These are phyloP conservation scores for Gambusia affinis DNA, from an alignment of 2,113 vertebrate species.

Conservation along the genomic window DNA sequence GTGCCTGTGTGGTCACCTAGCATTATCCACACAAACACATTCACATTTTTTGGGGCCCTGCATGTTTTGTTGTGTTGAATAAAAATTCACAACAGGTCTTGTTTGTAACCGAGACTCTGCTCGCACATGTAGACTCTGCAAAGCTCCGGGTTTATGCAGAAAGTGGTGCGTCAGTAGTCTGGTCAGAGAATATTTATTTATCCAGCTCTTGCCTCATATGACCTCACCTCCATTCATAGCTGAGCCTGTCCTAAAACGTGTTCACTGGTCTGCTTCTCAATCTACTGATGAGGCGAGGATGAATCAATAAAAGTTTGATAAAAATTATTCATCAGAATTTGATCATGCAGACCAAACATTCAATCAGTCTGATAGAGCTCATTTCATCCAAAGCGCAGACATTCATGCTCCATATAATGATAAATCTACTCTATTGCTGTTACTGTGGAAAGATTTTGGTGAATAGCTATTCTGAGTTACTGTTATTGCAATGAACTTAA, in stretches of 20 bases:
- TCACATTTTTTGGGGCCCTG: constrained; percentile 1
- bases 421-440: neutral
- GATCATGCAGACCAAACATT: neutral
- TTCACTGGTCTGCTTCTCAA: constrained; percentile 2
- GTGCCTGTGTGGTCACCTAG: constrained; percentile 38
- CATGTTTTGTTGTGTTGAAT: constrained; percentile 41
- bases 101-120: constrained; percentile 33
- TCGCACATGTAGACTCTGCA: constrained; percentile 52
- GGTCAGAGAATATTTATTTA: constrained; percentile 71
- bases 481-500: neutral
- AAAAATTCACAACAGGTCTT: constrained; percentile 25
- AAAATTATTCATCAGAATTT: neutral
- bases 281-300: constrained; percentile 29
- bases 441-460: neutral
- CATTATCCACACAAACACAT: constrained; percentile 35
- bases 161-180: constrained; percentile 68
- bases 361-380: constrained; percentile 34
- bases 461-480: neutral
- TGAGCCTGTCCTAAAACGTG: constrained; percentile 49
- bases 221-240: constrained; percentile 68
- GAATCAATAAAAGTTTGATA: constrained; percentile 27
- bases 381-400: constrained; percentile 7
- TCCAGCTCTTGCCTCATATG: constrained; percentile 68
- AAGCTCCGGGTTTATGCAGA: constrained; percentile 54
- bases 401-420: constrained; percentile 23